A percentile compares a stretch with the other conserved stretches of the same genome.
Conservation (phyloP, 1,140 invertebrate genomes). For the Nasonia vitripennis region DNA sequence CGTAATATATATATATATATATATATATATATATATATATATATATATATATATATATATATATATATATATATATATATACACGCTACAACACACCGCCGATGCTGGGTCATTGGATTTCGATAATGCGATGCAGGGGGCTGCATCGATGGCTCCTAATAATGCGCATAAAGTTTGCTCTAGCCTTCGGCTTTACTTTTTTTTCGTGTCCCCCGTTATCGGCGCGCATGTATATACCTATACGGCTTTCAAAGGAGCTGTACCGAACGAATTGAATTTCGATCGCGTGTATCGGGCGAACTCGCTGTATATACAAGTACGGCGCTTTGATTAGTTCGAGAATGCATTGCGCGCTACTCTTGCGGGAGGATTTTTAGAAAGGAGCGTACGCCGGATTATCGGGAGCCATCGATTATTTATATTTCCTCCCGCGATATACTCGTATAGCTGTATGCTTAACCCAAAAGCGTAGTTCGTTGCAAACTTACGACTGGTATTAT, state of each 20-base stretch:
- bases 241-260: not conserved
- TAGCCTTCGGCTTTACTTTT: not conserved
- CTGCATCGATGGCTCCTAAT: constrained; percentile 1
- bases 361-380: not conserved
- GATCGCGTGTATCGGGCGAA: not conserved
- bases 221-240: no score
- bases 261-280: not conserved
- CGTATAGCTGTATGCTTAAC: no score
- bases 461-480: no score
- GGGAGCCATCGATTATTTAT: not conserved
- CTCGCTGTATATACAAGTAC: not conserved
- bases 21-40: no score
- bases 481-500: no score
- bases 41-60: no score
- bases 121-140: constrained; percentile 5
- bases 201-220: not conserved
- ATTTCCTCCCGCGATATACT: not conserved
- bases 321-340: not conserved
- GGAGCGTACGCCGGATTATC: not conserved
- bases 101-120: constrained; percentile 19
- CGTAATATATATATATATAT: no score
- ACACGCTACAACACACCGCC: not conserved
- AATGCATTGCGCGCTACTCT: not conserved
- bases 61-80: no score
- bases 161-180: constrained; percentile 12